These are phyloP conservation scores for Micromesistius poutassou DNA, from an alignment of 2,797 vertebrate species.

Conservation along the genomic window DNA sequence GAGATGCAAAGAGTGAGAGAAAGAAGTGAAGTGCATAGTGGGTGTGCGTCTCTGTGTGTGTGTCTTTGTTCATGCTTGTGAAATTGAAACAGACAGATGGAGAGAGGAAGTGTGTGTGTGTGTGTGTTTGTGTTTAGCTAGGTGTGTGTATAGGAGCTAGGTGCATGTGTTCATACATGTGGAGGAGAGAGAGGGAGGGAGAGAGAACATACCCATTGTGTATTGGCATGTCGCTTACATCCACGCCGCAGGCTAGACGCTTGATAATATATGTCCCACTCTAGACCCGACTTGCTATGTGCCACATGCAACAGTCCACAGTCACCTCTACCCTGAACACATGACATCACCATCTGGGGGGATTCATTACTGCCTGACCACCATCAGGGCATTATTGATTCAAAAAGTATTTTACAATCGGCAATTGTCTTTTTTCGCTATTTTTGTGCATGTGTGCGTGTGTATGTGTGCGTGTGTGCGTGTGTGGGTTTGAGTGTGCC, in stretches of 20 bases:
- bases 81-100: slow-evolving; percentile 1
- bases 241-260: background rate
- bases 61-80: background rate
- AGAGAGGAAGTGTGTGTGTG: background rate
- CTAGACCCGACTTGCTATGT: background rate
- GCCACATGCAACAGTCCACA: background rate
- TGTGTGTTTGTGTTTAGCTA: background rate
- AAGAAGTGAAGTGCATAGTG: no score
- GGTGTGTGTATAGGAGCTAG: no score
- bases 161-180: background rate
- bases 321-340: background rate
- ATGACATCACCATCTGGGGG: background rate
- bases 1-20: no score
- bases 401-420: background rate
- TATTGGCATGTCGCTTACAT: background rate
- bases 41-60: background rate
- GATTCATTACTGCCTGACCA: background rate
- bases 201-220: background rate
- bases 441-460: background rate
- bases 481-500: background rate
- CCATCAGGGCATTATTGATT: background rate
- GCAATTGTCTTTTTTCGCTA: background rate
- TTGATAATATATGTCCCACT: background rate
- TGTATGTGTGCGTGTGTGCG: background rate
- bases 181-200: background rate